Conservation (phyloP, 2,113 vertebrate species). For the Lethenteron camtschaticum region DNA sequence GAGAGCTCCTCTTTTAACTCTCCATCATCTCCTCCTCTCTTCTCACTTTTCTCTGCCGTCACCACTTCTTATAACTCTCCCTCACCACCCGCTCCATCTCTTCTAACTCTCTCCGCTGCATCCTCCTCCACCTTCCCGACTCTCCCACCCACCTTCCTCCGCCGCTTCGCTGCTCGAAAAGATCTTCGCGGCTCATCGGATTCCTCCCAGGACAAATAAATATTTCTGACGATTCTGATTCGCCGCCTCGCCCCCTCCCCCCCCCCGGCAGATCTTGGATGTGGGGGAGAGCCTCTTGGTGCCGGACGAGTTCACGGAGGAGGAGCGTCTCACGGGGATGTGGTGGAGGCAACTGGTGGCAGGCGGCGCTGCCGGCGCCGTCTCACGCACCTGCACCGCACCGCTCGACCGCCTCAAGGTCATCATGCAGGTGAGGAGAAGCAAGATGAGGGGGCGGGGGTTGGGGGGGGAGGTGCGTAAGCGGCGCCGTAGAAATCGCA, state of each 20-base stretch:
- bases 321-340: conserved; percentile 75
- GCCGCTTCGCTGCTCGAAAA: neutral
- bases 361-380: conserved; percentile 67
- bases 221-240: neutral
- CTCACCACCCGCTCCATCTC: neutral
- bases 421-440: conserved; percentile 63
- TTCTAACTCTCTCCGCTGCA: neutral
- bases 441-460: conserved; percentile 62
- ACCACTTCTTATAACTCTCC: conserved; percentile 13
- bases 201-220: too few relatives aligned
- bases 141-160: neutral
- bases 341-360: conserved; percentile 91
- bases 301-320: conserved; percentile 80
- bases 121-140: neutral
- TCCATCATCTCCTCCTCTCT: conserved; percentile 28
- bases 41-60: conserved; percentile 28
- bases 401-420: conserved; percentile 83
- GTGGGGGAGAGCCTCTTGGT: conserved; percentile 75
- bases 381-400: conserved; percentile 73
- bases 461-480: too few relatives aligned
- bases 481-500: too few relatives aligned
- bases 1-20: conserved; percentile 19
- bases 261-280: conserved; percentile 53
- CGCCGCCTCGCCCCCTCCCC: neutral
- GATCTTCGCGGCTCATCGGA: too few relatives aligned